Conservation (phyloP, 2,797 vertebrate species). For the Sphaeramia orbicularis region DNA sequence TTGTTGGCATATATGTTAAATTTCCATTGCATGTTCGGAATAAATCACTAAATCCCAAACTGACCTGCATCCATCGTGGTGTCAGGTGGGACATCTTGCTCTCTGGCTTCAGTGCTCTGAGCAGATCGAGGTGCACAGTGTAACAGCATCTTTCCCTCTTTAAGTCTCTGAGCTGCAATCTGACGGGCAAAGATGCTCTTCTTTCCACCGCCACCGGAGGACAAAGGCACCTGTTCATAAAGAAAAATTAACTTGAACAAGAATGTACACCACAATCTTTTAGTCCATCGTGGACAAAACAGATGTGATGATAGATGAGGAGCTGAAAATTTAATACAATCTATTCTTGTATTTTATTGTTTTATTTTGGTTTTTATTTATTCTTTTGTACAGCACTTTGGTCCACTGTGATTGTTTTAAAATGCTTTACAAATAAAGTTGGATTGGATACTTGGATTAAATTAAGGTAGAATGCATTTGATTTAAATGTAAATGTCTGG, state of each 20-base stretch:
- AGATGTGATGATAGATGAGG: not conserved
- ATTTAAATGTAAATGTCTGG: too few relatives aligned
- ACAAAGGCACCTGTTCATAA: conserved; percentile 42
- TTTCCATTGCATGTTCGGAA: too few relatives aligned
- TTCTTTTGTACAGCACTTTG: too few relatives aligned
- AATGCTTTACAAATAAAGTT: too few relatives aligned
- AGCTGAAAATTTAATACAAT: too few relatives aligned
- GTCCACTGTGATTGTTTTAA: too few relatives aligned
- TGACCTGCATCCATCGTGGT: conserved; percentile 64
- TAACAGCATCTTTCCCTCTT: conserved; percentile 63
- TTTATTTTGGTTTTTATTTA: too few relatives aligned
- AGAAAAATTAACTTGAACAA: not conserved
- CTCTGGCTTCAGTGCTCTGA: conserved; percentile 19
- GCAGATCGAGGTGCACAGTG: conserved; percentile 27
- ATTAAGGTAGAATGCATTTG: too few relatives aligned
- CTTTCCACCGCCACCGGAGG: conserved; percentile 74
- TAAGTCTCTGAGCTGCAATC: conserved; percentile 88
- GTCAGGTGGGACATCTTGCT: conserved; percentile 52
- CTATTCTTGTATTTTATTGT: too few relatives aligned
- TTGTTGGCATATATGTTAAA: too few relatives aligned
- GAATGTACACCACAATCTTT: not conserved
- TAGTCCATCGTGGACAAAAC: not conserved
- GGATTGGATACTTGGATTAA: too few relatives aligned
- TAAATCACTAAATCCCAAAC: too few relatives aligned
- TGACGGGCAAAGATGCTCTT: conserved; percentile 97